phyloP scores from a whole-genome alignment of 2,888 invertebrate genomes.

The Aleiodes alternator region DNA sequence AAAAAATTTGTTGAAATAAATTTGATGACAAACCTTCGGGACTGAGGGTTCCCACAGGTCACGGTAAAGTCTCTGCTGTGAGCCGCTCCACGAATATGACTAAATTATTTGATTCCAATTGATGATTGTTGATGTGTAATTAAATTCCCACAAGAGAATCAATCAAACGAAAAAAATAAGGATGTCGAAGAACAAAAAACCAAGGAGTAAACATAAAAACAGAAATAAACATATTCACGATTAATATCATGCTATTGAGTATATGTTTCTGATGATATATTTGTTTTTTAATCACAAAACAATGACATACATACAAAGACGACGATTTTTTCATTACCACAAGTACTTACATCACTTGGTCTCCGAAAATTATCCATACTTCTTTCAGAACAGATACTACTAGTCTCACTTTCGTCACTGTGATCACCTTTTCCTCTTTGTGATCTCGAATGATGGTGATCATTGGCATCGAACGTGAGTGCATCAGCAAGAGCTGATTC shows the following conservation, averaged over 20 bases:
- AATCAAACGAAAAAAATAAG: constrained; percentile 43
- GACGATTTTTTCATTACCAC: background rate
- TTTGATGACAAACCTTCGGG: constrained; percentile 74
- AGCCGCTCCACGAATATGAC: constrained; percentile 91
- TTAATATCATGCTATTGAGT: constrained; percentile 19
- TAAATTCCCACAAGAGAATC: constrained; percentile 65
- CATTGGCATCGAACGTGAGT: constrained; percentile 74
- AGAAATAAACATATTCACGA: constrained; percentile 43
- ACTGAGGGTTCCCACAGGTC: constrained; percentile 79
- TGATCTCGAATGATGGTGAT: constrained; percentile 67
- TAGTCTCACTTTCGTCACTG: constrained; percentile 94
- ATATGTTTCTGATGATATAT: background rate
- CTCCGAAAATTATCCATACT: constrained; percentile 89
- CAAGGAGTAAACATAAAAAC: constrained; percentile 25
- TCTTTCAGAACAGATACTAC: constrained; percentile 95
- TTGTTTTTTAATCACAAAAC: background rate
- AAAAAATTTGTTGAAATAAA: constrained; percentile 60
- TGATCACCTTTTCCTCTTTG: constrained; percentile 79
- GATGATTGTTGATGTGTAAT: constrained; percentile 63
- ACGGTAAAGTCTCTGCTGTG: constrained; percentile 85
- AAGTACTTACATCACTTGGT: constrained; percentile 85
- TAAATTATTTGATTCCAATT: constrained; percentile 75
- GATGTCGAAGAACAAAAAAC: constrained; percentile 34
- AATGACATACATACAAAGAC: background rate
- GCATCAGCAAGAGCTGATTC: constrained; percentile 89